A percentile compares a stretch with the other conserved stretches of the same genome.
Evolutionary conservation across 2,888 invertebrate species (phyloP).

Genomic region (Pyrrhosoma nymphula): DNA sequence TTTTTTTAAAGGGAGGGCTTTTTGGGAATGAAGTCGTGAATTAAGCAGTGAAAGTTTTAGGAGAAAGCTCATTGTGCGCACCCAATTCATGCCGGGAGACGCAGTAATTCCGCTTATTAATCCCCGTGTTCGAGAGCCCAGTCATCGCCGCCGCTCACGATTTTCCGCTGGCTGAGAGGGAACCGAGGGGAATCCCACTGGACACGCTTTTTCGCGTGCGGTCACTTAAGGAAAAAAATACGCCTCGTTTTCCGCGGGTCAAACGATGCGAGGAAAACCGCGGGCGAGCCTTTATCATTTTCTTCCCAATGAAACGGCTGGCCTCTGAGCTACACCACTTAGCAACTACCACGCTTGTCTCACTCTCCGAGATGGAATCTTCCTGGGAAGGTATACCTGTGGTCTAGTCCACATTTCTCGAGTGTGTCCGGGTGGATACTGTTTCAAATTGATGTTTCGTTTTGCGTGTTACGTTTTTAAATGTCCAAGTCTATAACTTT

Average conservation of each 20-base stretch:
- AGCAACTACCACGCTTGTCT: no score
- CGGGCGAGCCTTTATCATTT: background rate
- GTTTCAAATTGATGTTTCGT: no score
- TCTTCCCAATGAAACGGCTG: background rate
- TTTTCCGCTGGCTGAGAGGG: background rate
- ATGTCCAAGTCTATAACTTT: no score
- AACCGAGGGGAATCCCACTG: background rate
- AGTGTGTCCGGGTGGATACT: no score
- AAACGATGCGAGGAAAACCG: background rate
- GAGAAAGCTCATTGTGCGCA: slow-evolving; percentile 20
- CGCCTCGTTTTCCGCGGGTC: background rate
- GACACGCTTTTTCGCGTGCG: background rate
- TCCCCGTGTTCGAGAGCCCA: background rate
- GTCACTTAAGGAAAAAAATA: background rate
- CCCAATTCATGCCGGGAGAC: background rate
- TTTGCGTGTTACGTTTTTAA: no score
- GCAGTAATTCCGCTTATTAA: background rate
- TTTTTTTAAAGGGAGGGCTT: background rate
- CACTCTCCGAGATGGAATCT: no score
- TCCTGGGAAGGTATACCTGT: no score
- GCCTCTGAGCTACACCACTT: background rate
- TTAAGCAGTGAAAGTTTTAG: background rate
- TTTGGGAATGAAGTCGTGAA: slow-evolving; percentile 10
- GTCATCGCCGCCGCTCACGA: background rate
- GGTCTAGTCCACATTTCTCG: background rate